These are phyloP conservation scores for Ceratina australensis DNA, from an alignment of 1,140 invertebrate genomes.

Conservation along the genomic window DNA sequence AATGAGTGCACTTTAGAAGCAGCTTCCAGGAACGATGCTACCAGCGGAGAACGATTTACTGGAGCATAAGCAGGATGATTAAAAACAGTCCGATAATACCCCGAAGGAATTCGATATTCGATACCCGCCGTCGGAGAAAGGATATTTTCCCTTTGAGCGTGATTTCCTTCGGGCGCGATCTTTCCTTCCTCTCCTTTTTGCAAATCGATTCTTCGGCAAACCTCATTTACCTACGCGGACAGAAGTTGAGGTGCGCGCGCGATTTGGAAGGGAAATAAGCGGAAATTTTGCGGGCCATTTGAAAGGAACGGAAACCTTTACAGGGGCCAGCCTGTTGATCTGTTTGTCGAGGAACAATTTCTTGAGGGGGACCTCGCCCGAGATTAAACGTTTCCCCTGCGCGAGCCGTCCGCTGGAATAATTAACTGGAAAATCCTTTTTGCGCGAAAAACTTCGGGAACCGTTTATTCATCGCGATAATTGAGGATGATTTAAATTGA, in stretches of 20 bases:
- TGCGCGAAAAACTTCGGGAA: background rate
- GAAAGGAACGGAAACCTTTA: background rate
- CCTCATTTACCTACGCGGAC: background rate
- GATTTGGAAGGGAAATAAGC: background rate
- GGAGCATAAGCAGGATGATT: background rate
- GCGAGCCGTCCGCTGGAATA: background rate
- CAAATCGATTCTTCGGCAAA: too few relatives aligned
- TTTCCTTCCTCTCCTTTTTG: background rate
- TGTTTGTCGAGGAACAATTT: background rate
- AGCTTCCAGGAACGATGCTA: background rate
- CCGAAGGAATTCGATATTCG: background rate
- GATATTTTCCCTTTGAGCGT: background rate
- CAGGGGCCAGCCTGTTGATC: background rate
- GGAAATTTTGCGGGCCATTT: background rate
- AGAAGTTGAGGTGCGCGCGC: background rate
- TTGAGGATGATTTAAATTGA: too few relatives aligned
- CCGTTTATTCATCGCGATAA: background rate
- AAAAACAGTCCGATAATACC: background rate
- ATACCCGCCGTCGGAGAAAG: too few relatives aligned
- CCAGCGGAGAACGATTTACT: background rate
- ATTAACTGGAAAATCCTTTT: background rate
- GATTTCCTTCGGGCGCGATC: background rate
- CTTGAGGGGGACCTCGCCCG: background rate
- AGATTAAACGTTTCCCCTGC: conserved; percentile 10
- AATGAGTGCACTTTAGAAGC: background rate